Evolutionary conservation across 2,888 invertebrate genomes (phyloP), one percentile per base, ranked within the genome.

Genomic region (Arge pagana): DNA sequence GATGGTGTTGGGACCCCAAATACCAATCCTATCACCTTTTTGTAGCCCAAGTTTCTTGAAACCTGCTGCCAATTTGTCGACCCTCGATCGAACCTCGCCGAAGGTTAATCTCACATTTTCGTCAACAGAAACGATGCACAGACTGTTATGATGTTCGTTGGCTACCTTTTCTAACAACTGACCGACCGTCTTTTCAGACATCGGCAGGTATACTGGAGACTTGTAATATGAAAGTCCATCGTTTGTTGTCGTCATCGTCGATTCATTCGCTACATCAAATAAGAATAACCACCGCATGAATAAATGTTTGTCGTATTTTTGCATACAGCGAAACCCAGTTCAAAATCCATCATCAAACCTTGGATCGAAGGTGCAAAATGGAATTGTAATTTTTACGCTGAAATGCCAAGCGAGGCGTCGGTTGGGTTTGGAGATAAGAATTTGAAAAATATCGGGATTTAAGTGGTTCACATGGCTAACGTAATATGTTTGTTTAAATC

Each of bases 1-100:
- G 37, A 83, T 71, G 28, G 81, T 79, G 75, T 92, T 94, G 0
- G 91, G 90, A 0, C 87, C 84, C 88, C 90, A 92, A 16, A 94
- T 79, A 0, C 88, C 93, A 3, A 95, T 68, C 6, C 87, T 77
- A 67, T 94, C 93, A 0, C 90, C 90, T 21, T 77, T 80, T 50
- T 82, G 70, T 13, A 93, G 65, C 0, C 92, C 92, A 18, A 90
- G 64, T 30, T 82, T 81, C 10, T 81, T 62, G 1, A 93, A 78
- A 1, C 89, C 89, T 1, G 87, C 86, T 0, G 90, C 91, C 3
- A 92, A 67, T 48, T 79, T 79, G 67, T 90, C 86, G 0, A 85
- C 85, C 82, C 90, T 77, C 21, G 76, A 65, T n/a, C 82, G 59
- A 0, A 83, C 65, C 26, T 83, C 75, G 0, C 64, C 58, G 60